These are phyloP conservation scores for Eristalinus sepulchralis DNA, from an alignment of 2,888 invertebrate genomes.

Conservation along the genomic window DNA sequence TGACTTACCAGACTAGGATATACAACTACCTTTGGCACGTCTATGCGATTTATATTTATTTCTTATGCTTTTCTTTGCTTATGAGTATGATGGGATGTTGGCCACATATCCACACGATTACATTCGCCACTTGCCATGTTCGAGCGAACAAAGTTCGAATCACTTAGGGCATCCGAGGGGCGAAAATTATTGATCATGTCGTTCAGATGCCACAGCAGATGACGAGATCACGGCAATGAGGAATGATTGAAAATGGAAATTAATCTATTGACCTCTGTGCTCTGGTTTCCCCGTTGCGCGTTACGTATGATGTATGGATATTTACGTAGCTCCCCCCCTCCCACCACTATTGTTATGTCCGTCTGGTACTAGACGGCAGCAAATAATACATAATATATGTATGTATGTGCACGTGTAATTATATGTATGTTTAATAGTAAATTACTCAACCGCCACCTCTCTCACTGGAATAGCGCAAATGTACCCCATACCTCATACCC, in stretches of 20 bases:
- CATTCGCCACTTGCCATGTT: not conserved
- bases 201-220: constrained; percentile 37
- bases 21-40: not conserved
- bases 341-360: constrained; percentile 27
- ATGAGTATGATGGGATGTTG: not conserved
- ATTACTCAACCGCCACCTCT: constrained; percentile 30
- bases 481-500: not conserved
- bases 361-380: not conserved
- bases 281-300: constrained; percentile 31
- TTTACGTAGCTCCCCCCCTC: constrained; percentile 36
- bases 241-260: constrained; percentile 67
- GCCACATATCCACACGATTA: not conserved
- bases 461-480: constrained; percentile 1
- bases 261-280: constrained; percentile 64
- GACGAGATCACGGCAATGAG: constrained; percentile 60
- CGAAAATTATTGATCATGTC: constrained; percentile 18
- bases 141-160: not conserved
- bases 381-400: not conserved
- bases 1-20: constrained; percentile 26
- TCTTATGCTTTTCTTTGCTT: not conserved
- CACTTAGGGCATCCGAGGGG: constrained; percentile 1
- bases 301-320: constrained; percentile 32
- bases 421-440: constrained; percentile 1
- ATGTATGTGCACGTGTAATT: not conserved
- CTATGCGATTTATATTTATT: not conserved